A percentile compares a stretch with the other conserved stretches of the same genome.
These are phyloP conservation scores for Cantharis rustica DNA, from an alignment of 2,888 invertebrate species.

Conservation along the genomic window DNA sequence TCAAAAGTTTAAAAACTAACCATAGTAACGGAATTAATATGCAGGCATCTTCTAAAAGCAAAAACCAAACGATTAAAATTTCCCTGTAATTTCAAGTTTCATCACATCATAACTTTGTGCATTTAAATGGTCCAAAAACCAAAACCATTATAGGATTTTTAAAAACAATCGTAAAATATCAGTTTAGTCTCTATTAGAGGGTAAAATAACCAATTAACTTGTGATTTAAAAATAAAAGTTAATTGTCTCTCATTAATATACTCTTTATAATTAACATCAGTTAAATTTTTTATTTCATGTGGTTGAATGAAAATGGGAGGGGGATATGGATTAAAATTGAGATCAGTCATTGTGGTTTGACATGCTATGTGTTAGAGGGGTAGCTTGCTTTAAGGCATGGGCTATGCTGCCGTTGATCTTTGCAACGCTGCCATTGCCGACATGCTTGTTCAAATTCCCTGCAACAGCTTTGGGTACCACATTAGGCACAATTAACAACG, in stretches of 20 bases:
- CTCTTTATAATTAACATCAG: not conserved
- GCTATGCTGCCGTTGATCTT: constrained; percentile 46
- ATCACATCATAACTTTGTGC: not conserved
- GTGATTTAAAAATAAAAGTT: not conserved
- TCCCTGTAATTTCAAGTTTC: not conserved
- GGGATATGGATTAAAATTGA: not conserved
- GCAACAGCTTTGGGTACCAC: constrained; percentile 46
- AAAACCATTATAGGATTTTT: not conserved
- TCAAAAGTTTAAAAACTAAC: not conserved
- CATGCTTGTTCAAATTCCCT: constrained; percentile 25
- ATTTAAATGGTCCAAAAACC: not conserved
- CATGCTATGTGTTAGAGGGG: constrained; percentile 49
- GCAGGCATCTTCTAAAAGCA: not conserved
- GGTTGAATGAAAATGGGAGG: not conserved
- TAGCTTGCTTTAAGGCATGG: constrained; percentile 48
- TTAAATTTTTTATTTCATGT: not conserved
- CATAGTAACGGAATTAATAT: not conserved
- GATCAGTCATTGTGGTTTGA: constrained; percentile 50
- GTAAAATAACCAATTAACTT: not conserved
- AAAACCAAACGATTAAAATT: not conserved
- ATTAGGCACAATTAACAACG: constrained; percentile 49
- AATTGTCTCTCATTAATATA: not conserved
- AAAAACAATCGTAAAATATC: not conserved
- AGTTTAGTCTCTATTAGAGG: not conserved
- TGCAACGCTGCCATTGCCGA: constrained; percentile 9